These are phyloP conservation scores for Tachuris rubrigastra DNA, from an alignment of 2,113 vertebrate species.

Conservation along the genomic window DNA sequence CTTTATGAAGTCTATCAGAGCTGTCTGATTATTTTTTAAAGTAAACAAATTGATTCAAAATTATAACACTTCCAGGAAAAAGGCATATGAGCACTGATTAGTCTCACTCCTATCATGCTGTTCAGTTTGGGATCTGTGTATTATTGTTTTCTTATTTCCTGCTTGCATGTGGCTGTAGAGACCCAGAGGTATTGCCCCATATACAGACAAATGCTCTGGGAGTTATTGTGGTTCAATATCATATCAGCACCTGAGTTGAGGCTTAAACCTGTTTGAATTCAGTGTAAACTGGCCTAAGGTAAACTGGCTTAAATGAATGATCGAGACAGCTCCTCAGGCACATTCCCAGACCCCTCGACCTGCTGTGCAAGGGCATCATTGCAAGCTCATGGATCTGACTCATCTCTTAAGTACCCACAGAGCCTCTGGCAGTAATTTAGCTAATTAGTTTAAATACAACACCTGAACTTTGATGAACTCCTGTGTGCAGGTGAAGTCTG, in stretches of 20 bases:
- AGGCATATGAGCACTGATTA: not conserved
- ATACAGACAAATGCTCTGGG: accelerated
- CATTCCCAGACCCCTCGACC: accelerated
- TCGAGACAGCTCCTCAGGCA: accelerated
- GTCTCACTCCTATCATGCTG: not conserved
- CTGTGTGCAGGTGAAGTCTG: not conserved
- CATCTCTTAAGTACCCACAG: not conserved
- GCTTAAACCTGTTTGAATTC: not conserved
- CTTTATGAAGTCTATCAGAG: not conserved
- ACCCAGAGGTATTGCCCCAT: not conserved
- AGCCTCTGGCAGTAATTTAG: not conserved
- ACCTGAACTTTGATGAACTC: not conserved
- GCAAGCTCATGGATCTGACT: not conserved
- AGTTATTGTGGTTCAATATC: not conserved
- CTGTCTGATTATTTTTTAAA: not conserved
- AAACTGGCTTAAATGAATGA: not conserved
- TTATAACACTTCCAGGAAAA: not conserved
- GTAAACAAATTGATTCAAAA: not conserved
- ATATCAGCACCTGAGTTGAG: not conserved
- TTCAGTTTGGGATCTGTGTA: not conserved
- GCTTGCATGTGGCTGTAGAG: not conserved
- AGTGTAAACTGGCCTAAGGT: not conserved
- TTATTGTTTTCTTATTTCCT: not conserved
- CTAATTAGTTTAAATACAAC: not conserved
- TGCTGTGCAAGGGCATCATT: not conserved